A percentile compares a stretch with the other conserved stretches of the same genome.
Evolutionary conservation across 2,797 vertebrate genomes (phyloP).

Genomic region (Micropoecilia bifurca): DNA sequence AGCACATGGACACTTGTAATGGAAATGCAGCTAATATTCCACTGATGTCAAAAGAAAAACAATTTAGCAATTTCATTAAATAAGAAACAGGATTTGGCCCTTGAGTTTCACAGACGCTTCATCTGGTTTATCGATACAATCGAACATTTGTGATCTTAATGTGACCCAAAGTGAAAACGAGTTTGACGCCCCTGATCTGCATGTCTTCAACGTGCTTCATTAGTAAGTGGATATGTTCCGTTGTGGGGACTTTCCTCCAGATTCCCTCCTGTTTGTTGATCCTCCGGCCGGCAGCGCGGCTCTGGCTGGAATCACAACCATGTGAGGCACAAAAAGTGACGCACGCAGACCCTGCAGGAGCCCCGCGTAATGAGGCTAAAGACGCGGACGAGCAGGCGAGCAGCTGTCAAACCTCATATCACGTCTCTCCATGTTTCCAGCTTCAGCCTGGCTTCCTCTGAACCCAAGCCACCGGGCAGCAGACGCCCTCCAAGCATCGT

Average conservation of each 20-base stretch:
- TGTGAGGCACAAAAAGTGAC: constrained; percentile 52
- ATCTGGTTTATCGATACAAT: too few relatives aligned
- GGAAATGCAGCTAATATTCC: too few relatives aligned
- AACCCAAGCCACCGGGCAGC: constrained; percentile 39
- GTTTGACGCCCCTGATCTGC: too few relatives aligned
- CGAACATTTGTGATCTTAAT: too few relatives aligned
- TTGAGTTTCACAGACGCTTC: too few relatives aligned
- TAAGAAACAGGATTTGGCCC: too few relatives aligned
- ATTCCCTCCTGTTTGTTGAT: constrained; percentile 44
- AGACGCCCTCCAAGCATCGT: constrained; percentile 16
- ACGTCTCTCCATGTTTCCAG: constrained; percentile 73
- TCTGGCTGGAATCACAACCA: constrained; percentile 50
- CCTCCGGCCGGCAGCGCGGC: constrained; percentile 11
- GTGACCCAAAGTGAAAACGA: too few relatives aligned
- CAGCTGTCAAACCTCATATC: constrained; percentile 89
- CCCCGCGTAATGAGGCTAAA: constrained; percentile 42
- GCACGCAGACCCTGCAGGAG: constrained; percentile 46
- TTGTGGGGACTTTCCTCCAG: neutral
- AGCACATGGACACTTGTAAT: too few relatives aligned
- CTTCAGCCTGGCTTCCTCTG: constrained; percentile 72
- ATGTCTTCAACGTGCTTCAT: too few relatives aligned
- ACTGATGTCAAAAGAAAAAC: too few relatives aligned
- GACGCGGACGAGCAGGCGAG: constrained; percentile 51
- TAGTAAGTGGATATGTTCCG: neutral
- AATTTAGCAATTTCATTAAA: too few relatives aligned